A percentile compares a stretch with the other conserved stretches of the same genome.
phyloP scores from a whole-genome alignment of 2,888 invertebrate genomes.

The Cryptophagus acutangulus region DNA sequence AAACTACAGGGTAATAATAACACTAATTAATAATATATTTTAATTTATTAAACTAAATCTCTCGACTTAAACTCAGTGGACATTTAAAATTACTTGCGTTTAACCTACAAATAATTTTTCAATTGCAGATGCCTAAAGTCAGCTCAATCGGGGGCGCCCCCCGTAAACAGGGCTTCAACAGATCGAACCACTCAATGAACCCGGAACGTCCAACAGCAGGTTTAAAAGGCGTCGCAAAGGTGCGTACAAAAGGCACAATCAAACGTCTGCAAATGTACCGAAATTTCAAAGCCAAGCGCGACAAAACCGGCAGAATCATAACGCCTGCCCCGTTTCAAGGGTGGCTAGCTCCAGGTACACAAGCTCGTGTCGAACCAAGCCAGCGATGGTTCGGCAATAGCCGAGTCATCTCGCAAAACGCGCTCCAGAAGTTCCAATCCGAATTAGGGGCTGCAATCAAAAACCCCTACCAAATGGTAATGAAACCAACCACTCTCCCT shows the following conservation, averaged over 20 bases:
- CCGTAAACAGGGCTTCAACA: slow-evolving; percentile 79
- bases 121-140: slow-evolving; percentile 67
- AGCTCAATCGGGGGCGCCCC: slow-evolving; percentile 67
- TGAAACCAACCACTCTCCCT: slow-evolving; percentile 93
- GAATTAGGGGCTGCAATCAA: slow-evolving; percentile 91
- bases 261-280: slow-evolving; percentile 97
- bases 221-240: slow-evolving; percentile 78
- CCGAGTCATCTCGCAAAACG: slow-evolving; percentile 88
- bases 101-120: background rate
- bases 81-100: too few relatives aligned
- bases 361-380: slow-evolving; percentile 93
- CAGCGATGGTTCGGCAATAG: slow-evolving; percentile 99
- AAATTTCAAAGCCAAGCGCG: slow-evolving; percentile 92
- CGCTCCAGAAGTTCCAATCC: slow-evolving; percentile 84
- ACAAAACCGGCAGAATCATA: slow-evolving; percentile 84
- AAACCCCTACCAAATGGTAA: slow-evolving; percentile 96
- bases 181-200: slow-evolving; percentile 90
- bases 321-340: slow-evolving; percentile 95
- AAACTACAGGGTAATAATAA: too few relatives aligned
- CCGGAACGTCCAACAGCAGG: slow-evolving; percentile 77
- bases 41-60: too few relatives aligned
- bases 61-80: too few relatives aligned
- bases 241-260: slow-evolving; percentile 88
- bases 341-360: slow-evolving; percentile 79
- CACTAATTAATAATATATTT: too few relatives aligned